Percentiles rank a stretch among this genome's conserved stretches.
Evolutionary conservation across 2,888 invertebrate species (phyloP).

Genomic region (Trissolcus japonicus): DNA sequence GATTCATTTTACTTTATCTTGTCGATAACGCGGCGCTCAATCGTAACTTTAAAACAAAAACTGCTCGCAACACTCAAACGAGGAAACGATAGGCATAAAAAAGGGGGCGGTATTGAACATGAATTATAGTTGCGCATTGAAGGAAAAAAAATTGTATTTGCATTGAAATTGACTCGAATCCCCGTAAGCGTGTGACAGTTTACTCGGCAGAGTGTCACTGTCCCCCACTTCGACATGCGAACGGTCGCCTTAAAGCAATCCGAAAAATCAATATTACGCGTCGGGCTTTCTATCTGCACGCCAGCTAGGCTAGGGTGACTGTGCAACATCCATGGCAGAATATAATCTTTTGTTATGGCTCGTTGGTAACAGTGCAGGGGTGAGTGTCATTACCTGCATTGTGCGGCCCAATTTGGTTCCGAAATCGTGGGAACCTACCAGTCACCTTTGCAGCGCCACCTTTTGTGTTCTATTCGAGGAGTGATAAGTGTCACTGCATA

Average conservation of each 20-base stretch:
- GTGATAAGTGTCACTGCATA: background rate
- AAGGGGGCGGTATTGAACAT: background rate
- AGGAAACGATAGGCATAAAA: background rate
- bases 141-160: slow-evolving; percentile 10
- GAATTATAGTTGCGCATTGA: background rate
- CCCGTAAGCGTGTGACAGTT: slow-evolving; percentile 37
- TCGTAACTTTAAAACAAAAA: too few relatives aligned
- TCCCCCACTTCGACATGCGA: slow-evolving; percentile 30
- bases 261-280: slow-evolving; percentile 56
- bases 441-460: background rate
- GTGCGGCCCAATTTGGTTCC: slow-evolving; percentile 28
- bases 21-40: too few relatives aligned
- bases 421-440: slow-evolving; percentile 34
- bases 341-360: slow-evolving; percentile 47
- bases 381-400: slow-evolving; percentile 38
- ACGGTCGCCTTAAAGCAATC: slow-evolving; percentile 46
- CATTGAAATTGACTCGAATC: slow-evolving; percentile 38
- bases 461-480: background rate
- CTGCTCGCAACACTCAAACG: too few relatives aligned
- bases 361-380: slow-evolving; percentile 34
- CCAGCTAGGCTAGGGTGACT: slow-evolving; percentile 43
- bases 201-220: slow-evolving; percentile 42
- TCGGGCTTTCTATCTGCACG: slow-evolving; percentile 48
- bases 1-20: too few relatives aligned
- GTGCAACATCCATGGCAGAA: slow-evolving; percentile 52